Base-by-base conservation (phyloP, 2,797 vertebrate species). In the Florisuga fusca region DNA sequence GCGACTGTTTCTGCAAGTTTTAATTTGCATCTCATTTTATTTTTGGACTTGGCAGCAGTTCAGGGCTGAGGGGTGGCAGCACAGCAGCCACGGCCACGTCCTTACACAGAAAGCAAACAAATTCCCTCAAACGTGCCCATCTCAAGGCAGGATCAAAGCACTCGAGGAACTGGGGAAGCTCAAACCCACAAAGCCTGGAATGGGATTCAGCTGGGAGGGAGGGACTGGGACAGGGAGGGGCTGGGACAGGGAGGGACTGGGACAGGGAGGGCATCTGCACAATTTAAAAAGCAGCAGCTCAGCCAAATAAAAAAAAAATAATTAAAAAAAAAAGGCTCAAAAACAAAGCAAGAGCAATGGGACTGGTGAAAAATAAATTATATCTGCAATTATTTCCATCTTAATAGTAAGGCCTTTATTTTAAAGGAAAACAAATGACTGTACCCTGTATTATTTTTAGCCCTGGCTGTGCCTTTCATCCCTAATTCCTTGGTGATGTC, bases 301-400 rank as follows among this genome's bases (percentile, higher is more conserved):
- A 29, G 61, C 25, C 2, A 3, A 45, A 58, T 26, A 7, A 50
- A 26, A 36, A 12, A 21, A 41, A 38, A 36, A 22, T n/a, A n/a
- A n/a, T 19, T 8, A 22, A 72, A 43, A 6, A 23, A 26, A 57
- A 50, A 8, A 9, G 22, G 13, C 34, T 51, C 27, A 29, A 48
- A 75, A 58, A 23, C 63, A 46, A 79, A 80, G 74, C 61, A 23
- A 34, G 89, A 69, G 80, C 66, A n/a, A 61, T 6, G 69, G 59
- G 64, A 25, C 57, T 7, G 87, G 27, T 41, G 87, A 75, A 46
- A 86, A 62, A 33, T 14, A 29, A 77, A 68, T 57, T 64, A 18
- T 9, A 36, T 31, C 85, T 58, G 88, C 78, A 64, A 69, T 71
- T 61, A 75, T 90, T 84, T 58, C 84, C 80, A 50, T 48, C 54